Base-by-base conservation (phyloP, 2,888 invertebrate genomes). In the Troides oblongomaculatus region DNA sequence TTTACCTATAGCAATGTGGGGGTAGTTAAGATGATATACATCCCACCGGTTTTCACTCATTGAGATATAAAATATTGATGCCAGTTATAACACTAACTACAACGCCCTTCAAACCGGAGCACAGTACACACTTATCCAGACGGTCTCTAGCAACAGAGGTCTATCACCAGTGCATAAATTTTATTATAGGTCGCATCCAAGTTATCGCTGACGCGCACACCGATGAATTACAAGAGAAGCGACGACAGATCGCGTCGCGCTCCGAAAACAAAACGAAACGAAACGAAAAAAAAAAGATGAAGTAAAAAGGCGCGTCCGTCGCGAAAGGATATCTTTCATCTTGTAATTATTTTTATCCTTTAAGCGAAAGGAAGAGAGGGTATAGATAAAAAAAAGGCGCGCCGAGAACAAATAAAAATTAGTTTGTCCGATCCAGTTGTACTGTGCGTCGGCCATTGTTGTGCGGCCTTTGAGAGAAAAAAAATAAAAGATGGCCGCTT, bases 271-370 rank as follows among this genome's bases (percentile, higher is more conserved):
- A 80, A 81, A 85, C 82, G 79, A 81, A 81, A 80, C 76, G 79
- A 72, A 72, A 74, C 74, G 75, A 80, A 79, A 75, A 72, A 72
- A 75, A 79, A 80, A 79, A 83, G 76, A 79, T 74, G 78, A 78
- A 83, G 77, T 79, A 74, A 79, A 77, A 77, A 73, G 71, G 68
- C 73, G 72, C 75, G 73, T 72, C 74, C 78, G 76, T 77, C 77
- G 76, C 76, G 74, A 77, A 78, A 69, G 39, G 77, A 78, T 77
- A 77, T 78, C 90, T 92, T 87, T 89, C 89, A 92, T 92, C 92
- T 90, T 88, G 89, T 90, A 90, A 92, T 92, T 92, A 92, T 92
- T 90, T 92, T 92, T 87, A 92, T 92, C 90, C 90, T 89, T 90
- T 92, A 86, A 90, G 85, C 84, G 85, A 84, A 86, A 86, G 84